Percentiles rank a stretch among this genome's conserved stretches.
Conservation (phyloP, 2,888 invertebrate species). For the Pollenia labialis region DNA sequence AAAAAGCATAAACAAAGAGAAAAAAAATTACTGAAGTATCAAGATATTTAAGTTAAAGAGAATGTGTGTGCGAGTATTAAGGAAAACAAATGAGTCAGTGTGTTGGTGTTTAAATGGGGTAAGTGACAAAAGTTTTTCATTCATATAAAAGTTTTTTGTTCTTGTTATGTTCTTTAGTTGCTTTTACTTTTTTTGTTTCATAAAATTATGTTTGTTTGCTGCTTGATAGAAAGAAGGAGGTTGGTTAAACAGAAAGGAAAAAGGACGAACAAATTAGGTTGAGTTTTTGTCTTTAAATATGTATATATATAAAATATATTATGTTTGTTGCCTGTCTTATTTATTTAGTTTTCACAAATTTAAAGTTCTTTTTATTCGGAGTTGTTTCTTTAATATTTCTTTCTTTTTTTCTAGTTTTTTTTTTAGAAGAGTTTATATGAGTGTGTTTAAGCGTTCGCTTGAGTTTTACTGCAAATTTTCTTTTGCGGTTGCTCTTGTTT, state of each 20-base stretch:
- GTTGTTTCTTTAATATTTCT: neutral
- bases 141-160: constrained; percentile 7
- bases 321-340: constrained; percentile 24
- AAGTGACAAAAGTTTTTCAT: constrained; percentile 35
- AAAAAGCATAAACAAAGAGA: neutral
- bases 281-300: neutral
- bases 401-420: constrained; percentile 27
- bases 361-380: neutral
- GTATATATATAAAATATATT: no score
- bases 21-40: constrained; percentile 1
- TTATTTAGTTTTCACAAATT: constrained; percentile 40
- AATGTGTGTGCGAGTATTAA: neutral
- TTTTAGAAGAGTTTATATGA: constrained; percentile 11
- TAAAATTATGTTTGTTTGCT: constrained; percentile 12
- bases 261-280: constrained; percentile 1
- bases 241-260: no score
- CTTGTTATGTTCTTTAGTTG: neutral
- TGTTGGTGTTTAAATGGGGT: constrained; percentile 18
- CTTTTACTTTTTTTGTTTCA: neutral
- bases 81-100: neutral
- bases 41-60: constrained; percentile 24
- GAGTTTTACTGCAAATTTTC: neutral
- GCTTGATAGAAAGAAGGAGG: neutral
- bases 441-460: neutral
- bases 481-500: neutral